Conservation (phyloP, 2,797 vertebrate species). For the Tadarida brasiliensis region DNA sequence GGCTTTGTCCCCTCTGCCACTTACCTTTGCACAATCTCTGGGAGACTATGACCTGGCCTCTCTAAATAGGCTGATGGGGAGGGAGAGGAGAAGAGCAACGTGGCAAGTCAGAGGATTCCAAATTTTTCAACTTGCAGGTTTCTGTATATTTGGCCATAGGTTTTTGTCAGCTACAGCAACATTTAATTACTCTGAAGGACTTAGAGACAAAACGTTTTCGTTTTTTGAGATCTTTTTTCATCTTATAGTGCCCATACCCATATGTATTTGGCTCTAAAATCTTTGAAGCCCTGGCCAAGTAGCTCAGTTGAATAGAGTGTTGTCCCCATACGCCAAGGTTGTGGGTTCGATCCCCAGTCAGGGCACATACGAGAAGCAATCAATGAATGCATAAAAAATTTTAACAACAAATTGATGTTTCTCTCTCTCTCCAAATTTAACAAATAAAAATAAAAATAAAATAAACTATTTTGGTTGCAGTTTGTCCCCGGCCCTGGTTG, state of each 20-base stretch:
- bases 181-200: not conserved
- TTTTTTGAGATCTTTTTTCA: not conserved
- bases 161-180: constrained; percentile 20
- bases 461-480: not conserved
- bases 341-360: not conserved
- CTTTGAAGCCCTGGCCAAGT: not conserved
- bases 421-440: not conserved
- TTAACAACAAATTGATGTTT: not conserved
- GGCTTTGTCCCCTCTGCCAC: not conserved
- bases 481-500: too few relatives aligned
- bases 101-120: not conserved
- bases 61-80: not conserved
- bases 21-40: not conserved
- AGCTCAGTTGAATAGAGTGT: not conserved
- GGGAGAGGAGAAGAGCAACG: not conserved
- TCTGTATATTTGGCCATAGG: not conserved
- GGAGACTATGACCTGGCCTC: not conserved
- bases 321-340: not conserved
- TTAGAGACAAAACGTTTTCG: constrained; percentile 14
- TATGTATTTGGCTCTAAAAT: not conserved
- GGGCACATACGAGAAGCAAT: not conserved
- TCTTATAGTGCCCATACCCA: not conserved
- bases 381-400: not conserved
- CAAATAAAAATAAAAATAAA: not conserved
- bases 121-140: constrained; percentile 26